A percentile compares a stretch with the other conserved stretches of the same genome.
Evolutionary conservation across 2,888 invertebrate genomes (phyloP).

Genomic region (Mesochorus sp.): DNA sequence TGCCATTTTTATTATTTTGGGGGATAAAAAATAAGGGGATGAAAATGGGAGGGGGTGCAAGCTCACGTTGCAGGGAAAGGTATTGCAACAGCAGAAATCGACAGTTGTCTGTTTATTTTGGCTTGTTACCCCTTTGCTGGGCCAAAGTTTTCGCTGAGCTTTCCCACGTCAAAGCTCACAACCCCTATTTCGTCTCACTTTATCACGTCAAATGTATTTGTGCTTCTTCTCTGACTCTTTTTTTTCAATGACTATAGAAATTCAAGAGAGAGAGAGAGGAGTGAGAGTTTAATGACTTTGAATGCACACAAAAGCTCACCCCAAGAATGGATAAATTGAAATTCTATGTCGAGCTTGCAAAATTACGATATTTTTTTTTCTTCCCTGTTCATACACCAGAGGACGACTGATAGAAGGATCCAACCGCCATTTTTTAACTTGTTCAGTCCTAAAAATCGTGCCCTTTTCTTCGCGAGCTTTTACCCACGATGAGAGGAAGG

Average conservation of each 20-base stretch:
- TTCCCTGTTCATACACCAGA: too few species aligned
- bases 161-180: neutral
- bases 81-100: constrained; percentile 73
- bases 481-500: too few species aligned
- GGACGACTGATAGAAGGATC: too few species aligned
- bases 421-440: too few species aligned
- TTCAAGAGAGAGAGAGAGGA: constrained; percentile 25
- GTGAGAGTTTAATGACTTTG: neutral
- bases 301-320: constrained; percentile 2
- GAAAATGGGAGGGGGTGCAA: neutral
- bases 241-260: neutral
- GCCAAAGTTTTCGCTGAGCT: neutral
- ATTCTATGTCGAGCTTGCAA: constrained; percentile 12
- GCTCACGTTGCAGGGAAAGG: constrained; percentile 67
- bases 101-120: constrained; percentile 73
- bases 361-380: constrained; percentile 4
- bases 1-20: too few species aligned
- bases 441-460: too few species aligned
- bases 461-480: too few species aligned
- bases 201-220: neutral
- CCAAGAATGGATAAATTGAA: constrained; percentile 26
- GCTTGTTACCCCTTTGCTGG: constrained; percentile 67
- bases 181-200: constrained; percentile 22
- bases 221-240: neutral
- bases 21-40: neutral